phyloP scores from a whole-genome alignment of 30 jellyfish, hydroid and myxozoan genomes.

The Catostylus mosaicus region DNA sequence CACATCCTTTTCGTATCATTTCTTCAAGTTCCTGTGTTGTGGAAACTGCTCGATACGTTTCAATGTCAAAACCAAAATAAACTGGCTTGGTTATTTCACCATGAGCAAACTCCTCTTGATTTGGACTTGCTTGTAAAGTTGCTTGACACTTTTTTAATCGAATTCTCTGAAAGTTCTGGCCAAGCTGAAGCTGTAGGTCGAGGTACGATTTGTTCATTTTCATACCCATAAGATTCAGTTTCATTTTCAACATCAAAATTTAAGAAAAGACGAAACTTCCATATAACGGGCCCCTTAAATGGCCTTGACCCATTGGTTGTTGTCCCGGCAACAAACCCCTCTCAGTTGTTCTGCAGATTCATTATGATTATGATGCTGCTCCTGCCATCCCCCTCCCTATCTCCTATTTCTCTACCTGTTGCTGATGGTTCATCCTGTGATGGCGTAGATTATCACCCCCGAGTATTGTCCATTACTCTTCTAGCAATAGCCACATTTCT shows the following conservation, averaged over 20 bases:
- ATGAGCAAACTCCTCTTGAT: slow-evolving; percentile 20
- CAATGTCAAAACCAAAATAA: slow-evolving; percentile 33
- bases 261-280: slow-evolving; percentile 26
- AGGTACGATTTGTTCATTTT: background rate
- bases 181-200: background rate
- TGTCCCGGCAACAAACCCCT: slow-evolving; percentile 33
- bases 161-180: background rate
- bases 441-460: no score
- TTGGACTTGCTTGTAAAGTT: slow-evolving; percentile 21
- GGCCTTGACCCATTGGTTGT: slow-evolving; percentile 39
- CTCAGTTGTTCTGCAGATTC: no score
- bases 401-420: no score
- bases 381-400: no score
- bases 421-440: no score
- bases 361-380: no score
- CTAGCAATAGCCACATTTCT: no score
- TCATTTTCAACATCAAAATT: no score
- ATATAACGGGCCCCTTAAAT: slow-evolving; percentile 47
- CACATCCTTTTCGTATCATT: slow-evolving; percentile 20
- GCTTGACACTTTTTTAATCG: slow-evolving; percentile 1
- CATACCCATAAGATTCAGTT: no score
- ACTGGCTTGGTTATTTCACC: slow-evolving; percentile 41
- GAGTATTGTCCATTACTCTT: no score
- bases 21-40: slow-evolving; percentile 31
- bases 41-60: slow-evolving; percentile 19